These are phyloP conservation scores for Caenorhabditis japonica DNA, from an alignment of 2,888 invertebrate genomes.

Conservation along the genomic window DNA sequence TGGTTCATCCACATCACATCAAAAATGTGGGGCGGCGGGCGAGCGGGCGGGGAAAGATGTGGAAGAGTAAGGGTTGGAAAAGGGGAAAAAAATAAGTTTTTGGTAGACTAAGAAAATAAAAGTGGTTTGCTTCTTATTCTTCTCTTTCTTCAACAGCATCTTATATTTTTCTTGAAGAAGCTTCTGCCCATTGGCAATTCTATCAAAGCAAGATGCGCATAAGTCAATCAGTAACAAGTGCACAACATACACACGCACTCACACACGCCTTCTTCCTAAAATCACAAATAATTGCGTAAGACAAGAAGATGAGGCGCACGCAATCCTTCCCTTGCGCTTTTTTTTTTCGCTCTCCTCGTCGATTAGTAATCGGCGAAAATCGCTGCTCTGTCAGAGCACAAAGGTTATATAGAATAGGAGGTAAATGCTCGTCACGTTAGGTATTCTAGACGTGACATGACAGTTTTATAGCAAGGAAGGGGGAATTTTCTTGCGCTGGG, in stretches of 20 bases:
- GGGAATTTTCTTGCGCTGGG: too few species aligned
- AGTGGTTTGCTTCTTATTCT: neutral
- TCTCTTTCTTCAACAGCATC: conserved; percentile 7
- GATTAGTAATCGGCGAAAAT: conserved; percentile 13
- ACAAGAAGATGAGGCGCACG: conserved; percentile 46
- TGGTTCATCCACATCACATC: conserved; percentile 33
- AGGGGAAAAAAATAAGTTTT: too few species aligned
- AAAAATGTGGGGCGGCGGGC: conserved; percentile 30
- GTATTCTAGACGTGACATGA: too few species aligned
- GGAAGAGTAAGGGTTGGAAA: conserved; percentile 38
- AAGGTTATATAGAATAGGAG: neutral
- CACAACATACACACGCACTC: too few species aligned
- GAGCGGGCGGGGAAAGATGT: conserved; percentile 19
- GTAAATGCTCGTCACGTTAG: neutral
- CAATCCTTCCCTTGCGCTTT: conserved; percentile 7
- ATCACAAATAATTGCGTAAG: conserved; percentile 53
- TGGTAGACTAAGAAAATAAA: too few species aligned
- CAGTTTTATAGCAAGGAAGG: too few species aligned
- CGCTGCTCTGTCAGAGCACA: neutral
- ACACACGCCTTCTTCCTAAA: conserved; percentile 33
- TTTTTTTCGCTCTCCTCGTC: neutral
- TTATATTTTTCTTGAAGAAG: conserved; percentile 5
- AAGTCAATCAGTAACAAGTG: conserved; percentile 59
- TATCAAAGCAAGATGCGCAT: conserved; percentile 50
- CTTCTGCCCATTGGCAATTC: conserved; percentile 28